Base-by-base conservation (phyloP, 2,888 invertebrate genomes). In the Thyatira batis region DNA sequence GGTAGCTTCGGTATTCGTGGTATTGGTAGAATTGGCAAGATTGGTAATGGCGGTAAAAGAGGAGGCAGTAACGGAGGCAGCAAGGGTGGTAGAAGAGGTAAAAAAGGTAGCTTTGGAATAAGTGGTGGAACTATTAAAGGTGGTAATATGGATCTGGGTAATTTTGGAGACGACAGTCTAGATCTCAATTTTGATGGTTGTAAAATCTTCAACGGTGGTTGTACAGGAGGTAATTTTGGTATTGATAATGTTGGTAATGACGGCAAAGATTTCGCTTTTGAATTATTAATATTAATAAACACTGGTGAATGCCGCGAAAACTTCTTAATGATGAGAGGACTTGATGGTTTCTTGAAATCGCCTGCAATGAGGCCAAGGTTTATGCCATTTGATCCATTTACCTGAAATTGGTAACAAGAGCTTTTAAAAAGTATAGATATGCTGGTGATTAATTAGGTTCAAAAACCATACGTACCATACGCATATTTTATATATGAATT, bases 311-410 rank as follows among this genome's bases (percentile, higher is more conserved):
- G 74, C 9, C 72, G 74, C 0, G 72, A 67, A 8, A 65, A 59
- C 57, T 78, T 85, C 54, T 68, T 81, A 49, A 84, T 67, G 33
- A 75, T 45, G 0, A 81, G 21, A 0, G 86, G 85, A 13, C 61
- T 78, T 2, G 69, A 63, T 3, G 64, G 51, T 5, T 67, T 69
- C 54, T 78, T 84, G 10, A 71, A 45, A 39, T 87, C 84, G 11
- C 80, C 80, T 3, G 82, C 67, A 20, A 84, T 69, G 4, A 84
- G 69, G 0, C 82, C 84, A 0, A 81, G 53, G 43, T 82, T 77
- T 2, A 81, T 30, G 20, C 69, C 55, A 10, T 61, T 33, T 3
- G 67, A 54, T 30, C 56, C 30, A 5, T 72, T 57, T 9, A 75
- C 54, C 84, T 85, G 81, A 39, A 76, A 77, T 23, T 39, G n/a